Conservation (phyloP, 2,797 vertebrate genomes). For the Sebastes hubbsi region DNA sequence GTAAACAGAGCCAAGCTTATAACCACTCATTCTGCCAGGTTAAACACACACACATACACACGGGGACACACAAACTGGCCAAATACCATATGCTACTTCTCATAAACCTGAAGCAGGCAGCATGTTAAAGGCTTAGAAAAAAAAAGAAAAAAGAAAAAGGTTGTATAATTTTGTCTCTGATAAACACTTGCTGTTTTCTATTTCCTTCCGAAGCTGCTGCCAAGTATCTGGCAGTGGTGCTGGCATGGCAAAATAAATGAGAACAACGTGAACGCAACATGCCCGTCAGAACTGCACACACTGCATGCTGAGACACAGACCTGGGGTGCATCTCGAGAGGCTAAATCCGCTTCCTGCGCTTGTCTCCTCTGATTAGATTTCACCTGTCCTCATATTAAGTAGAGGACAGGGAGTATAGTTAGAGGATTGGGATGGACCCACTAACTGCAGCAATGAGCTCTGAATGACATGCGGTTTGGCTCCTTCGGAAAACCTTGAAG, state of each 20-base stretch:
- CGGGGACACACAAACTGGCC: constrained; percentile 52
- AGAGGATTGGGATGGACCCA: constrained; percentile 37
- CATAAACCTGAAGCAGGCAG: constrained; percentile 71
- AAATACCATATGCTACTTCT: constrained; percentile 80
- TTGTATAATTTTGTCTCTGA: constrained; percentile 68
- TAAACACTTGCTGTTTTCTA: constrained; percentile 81
- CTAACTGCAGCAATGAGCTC: constrained; percentile 36
- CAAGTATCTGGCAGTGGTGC: constrained; percentile 70
- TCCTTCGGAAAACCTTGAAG: constrained; percentile 7
- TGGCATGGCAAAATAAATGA: constrained; percentile 75
- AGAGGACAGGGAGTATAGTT: constrained; percentile 13
- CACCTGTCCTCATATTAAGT: constrained; percentile 57
- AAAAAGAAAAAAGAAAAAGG: constrained; percentile 72
- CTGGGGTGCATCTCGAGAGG: constrained; percentile 51
- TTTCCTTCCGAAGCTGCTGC: constrained; percentile 68
- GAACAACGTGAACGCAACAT: constrained; percentile 72
- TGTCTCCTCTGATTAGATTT: constrained; percentile 63
- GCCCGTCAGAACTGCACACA: constrained; percentile 59
- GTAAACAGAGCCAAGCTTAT: constrained; percentile 73
- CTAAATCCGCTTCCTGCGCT: constrained; percentile 54
- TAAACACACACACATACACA: constrained; percentile 46
- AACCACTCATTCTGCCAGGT: constrained; percentile 68
- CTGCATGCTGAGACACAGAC: constrained; percentile 43
- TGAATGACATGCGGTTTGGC: constrained; percentile 57
- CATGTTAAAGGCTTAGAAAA: constrained; percentile 53